These are phyloP conservation scores for Salmo trutta DNA, from an alignment of 2,797 vertebrate species.

Conservation along the genomic window DNA sequence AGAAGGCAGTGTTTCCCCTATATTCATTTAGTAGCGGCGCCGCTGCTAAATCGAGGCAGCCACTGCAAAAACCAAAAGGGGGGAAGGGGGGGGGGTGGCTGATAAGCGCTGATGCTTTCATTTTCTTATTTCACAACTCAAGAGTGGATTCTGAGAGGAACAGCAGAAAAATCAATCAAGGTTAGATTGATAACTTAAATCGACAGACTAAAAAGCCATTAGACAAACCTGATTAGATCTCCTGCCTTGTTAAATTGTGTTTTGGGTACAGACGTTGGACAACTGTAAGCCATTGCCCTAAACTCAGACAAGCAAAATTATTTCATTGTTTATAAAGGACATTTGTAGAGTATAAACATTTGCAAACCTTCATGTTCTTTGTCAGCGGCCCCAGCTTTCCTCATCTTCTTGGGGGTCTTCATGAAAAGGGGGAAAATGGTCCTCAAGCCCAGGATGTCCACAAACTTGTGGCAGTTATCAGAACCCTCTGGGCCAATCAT, in stretches of 20 bases:
- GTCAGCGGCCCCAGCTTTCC: conserved; percentile 88
- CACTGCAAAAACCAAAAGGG: neutral
- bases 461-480: conserved; percentile 98
- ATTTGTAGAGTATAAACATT: neutral
- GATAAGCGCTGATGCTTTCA: neutral
- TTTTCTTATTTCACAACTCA: conserved; percentile 12
- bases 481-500: conserved; percentile 95
- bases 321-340: neutral
- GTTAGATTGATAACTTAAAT: conserved; percentile 54
- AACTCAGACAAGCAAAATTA: neutral
- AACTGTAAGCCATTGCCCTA: neutral
- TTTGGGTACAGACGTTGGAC: neutral
- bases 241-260: neutral
- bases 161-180: conserved; percentile 69
- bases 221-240: conserved; percentile 20
- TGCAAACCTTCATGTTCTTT: conserved; percentile 94
- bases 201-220: conserved; percentile 60
- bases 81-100: neutral
- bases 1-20: conserved; percentile 20
- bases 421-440: conserved; percentile 98
- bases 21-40: too few relatives aligned
- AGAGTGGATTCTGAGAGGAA: conserved; percentile 38
- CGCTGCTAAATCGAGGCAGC: too few relatives aligned
- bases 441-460: conserved; percentile 94
- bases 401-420: conserved; percentile 97